Evolutionary conservation across 2,888 invertebrate species (phyloP).

Genomic region (Unio delphinus): DNA sequence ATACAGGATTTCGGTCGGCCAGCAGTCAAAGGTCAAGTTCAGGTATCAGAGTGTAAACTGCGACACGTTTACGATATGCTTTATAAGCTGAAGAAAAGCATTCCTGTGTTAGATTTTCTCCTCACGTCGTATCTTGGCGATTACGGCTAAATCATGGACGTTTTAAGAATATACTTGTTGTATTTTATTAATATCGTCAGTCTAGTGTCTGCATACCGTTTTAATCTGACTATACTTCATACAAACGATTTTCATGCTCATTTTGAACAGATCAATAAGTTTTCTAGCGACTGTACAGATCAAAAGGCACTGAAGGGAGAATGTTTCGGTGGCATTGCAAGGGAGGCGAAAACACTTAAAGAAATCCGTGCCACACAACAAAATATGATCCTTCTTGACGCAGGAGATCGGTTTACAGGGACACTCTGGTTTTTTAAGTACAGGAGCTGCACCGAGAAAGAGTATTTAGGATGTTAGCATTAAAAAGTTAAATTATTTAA

Average conservation of each 20-base stretch:
- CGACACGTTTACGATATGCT: no score
- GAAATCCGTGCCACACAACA: constrained; percentile 34
- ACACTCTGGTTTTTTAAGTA: constrained; percentile 89
- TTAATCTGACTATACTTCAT: constrained; percentile 84
- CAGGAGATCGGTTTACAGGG: constrained; percentile 93
- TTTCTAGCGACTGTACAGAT: constrained; percentile 76
- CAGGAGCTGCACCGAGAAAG: constrained; percentile 61
- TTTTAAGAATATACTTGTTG: no score
- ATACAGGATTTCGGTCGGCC: no score
- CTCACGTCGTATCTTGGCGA: no score
- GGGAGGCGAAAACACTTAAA: constrained; percentile 67
- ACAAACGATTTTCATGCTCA: constrained; percentile 93
- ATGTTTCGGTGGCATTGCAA: constrained; percentile 91
- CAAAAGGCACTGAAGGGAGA: constrained; percentile 63
- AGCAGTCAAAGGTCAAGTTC: no score
- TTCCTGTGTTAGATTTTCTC: no score
- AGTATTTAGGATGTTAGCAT: no score
- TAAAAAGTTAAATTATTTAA: no score
- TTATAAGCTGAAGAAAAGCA: no score
- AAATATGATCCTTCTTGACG: constrained; percentile 86
- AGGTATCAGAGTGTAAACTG: no score
- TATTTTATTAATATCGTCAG: no score
- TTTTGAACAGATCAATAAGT: constrained; percentile 84
- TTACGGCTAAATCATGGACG: no score
- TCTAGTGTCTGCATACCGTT: constrained; percentile 6